These are phyloP conservation scores for Montifringilla adamsi DNA, from an alignment of 2,113 vertebrate genomes.

Conservation along the genomic window DNA sequence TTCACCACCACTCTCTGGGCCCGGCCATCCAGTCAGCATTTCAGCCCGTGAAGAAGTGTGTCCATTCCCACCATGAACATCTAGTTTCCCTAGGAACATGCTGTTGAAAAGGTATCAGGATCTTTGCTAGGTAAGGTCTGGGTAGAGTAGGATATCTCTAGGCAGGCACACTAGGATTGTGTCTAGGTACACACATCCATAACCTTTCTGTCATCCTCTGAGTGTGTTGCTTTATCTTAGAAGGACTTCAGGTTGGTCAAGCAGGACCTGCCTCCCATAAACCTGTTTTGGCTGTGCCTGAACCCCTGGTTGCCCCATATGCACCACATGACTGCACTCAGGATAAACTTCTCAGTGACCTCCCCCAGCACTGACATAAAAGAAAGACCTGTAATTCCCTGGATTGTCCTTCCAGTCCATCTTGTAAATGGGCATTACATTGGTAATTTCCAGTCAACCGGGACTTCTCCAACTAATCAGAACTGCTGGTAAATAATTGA, in stretches of 20 bases:
- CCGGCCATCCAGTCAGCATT: accelerated
- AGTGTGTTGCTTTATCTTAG: neutral
- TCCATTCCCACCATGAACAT: too few relatives aligned
- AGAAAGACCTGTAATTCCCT: neutral
- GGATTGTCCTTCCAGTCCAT: neutral
- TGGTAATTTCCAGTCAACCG: neutral
- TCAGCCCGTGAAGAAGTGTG: accelerated
- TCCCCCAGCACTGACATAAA: neutral
- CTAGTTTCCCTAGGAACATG: neutral
- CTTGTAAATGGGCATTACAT: neutral
- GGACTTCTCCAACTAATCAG: neutral
- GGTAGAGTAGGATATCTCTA: neutral
- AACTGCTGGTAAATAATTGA: neutral
- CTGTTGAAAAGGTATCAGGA: neutral
- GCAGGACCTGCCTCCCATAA: neutral
- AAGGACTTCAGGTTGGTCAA: neutral
- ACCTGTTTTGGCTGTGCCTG: neutral
- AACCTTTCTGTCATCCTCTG: neutral
- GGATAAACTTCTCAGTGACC: neutral
- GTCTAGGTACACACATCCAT: too few relatives aligned
- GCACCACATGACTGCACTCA: accelerated
- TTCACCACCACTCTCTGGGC: neutral
- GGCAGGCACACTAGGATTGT: too few relatives aligned
- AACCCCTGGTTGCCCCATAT: neutral
- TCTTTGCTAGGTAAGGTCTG: neutral